Evolutionary conservation across 2,797 vertebrate genomes (phyloP), one percentile per base, ranked within the genome.

Genomic region (Lagodon rhomboides): DNA sequence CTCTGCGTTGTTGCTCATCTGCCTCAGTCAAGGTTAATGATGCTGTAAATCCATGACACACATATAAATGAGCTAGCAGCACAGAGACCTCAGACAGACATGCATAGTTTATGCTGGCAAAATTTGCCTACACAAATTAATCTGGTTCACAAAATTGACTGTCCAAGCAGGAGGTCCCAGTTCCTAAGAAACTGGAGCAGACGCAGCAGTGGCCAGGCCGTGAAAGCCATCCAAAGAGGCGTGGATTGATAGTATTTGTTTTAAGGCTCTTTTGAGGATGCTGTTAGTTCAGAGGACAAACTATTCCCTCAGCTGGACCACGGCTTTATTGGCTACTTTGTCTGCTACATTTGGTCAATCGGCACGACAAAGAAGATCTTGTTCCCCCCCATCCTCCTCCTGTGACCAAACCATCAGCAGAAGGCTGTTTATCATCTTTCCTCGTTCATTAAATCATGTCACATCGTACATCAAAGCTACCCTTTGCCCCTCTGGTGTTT

Each of bases 131-230:
- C 54, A 49, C 34, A 69, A 73, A 78, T 68, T 66, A 5, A 68
- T 80, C 30, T 63, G 23, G 34, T 67, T 77, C 4, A 46, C 22
- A 79, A 74, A 73, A 76, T 49, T 63, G 68, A 18, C 18, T 62
- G 23, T 69, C 25, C 54, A 64, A 46, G 82, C 77, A 66, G 82
- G 89, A 80, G 70, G 69, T 73, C 79, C 56, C 12, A 8, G 69
- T 78, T 85, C 61, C 76, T 67, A 77, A 56, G 85, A 78, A 87
- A 86, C 67, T 68, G 51, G 65, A 79, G 27, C 73, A 27, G 53
- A 20, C 62, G n/a, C 74, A 82, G 79, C 79, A 51, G 63, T 59
- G 51, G 15, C 41, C 73, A 46, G 50, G 58, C 80, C 0, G 20
- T 82, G 73, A 63, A 77, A 78, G 76, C 83, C 81, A 66, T 76